Evolutionary conservation across 1,140 invertebrate species (phyloP), one percentile per base, ranked within the genome.

Genomic region (Aphelenchoides fujianensis): DNA sequence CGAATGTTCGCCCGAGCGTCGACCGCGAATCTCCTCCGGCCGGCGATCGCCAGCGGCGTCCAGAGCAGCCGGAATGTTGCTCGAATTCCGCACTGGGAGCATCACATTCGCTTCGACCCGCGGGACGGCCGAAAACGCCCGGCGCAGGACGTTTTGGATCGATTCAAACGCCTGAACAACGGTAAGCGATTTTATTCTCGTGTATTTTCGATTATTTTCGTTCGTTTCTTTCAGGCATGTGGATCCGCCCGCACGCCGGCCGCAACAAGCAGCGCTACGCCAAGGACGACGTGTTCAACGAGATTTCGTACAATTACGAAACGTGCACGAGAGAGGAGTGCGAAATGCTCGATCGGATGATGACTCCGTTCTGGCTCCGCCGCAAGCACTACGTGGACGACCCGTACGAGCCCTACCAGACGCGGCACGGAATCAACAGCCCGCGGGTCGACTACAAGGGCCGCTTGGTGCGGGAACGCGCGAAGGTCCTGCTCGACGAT

Each of bases 71-170:
- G 63, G 30, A 36, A 12, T 66, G 32, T 83, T 61, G 71, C 72
- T 23, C 66, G 71, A n/a, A 83, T 83, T 72, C 81, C 81, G 2
- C 79, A 83, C 54, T 83, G 71, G 34, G 82, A 83, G 63, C 64
- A 81, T 62, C 82, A 83, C 63, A 83, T 83, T 67, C 76, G 82
- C n/a, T 84, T 83, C 57, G 79, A 82, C 69, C 79, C 71, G 7
- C 70, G 69, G 32, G 71, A 35, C 28, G 82, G 81, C 32, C 72
- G 83, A 5, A 83, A 83, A 69, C 57, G 83, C 41, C 81, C 82
- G 3, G 55, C 69, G 7, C 74, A 82, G 61, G 82, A 83, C 73
- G 83, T 82, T 67, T 57, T 83, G 5, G 83, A 83, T 57, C 74
- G 82, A 27, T 83, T 83, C 63, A 84, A 82, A 61, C 74, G 82